Conservation (phyloP, 1,140 invertebrate genomes). For the Bombus turneri region DNA sequence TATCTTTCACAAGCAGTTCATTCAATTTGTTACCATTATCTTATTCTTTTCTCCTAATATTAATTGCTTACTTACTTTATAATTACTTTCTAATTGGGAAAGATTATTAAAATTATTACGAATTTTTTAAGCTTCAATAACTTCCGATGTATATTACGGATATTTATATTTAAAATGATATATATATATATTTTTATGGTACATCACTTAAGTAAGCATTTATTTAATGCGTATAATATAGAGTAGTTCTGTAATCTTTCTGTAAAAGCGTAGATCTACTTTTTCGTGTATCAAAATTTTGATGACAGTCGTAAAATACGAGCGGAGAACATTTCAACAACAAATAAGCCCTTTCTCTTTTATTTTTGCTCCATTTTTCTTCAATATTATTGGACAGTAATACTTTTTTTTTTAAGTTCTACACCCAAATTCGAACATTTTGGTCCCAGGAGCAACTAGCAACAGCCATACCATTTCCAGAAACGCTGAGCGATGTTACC, state of each 20-base stretch:
- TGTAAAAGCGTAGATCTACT: not conserved
- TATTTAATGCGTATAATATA: not conserved
- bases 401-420: slow-evolving; percentile 54
- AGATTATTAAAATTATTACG: not conserved
- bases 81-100: slow-evolving; percentile 19
- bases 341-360: not conserved
- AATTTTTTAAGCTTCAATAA: not conserved
- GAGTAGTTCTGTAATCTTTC: not conserved
- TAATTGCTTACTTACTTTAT: not conserved
- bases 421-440: slow-evolving; percentile 93
- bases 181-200: not conserved
- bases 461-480: slow-evolving; percentile 92
- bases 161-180: slow-evolving; percentile 18
- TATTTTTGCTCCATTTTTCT: not conserved
- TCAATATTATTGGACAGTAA: not conserved
- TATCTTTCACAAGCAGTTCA: slow-evolving; percentile 6
- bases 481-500: slow-evolving; percentile 91
- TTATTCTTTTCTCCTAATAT: slow-evolving; percentile 10
- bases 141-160: not conserved
- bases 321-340: not conserved
- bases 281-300: slow-evolving; percentile 20
- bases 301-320: not conserved
- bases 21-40: not conserved
- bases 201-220: not conserved
- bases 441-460: slow-evolving; percentile 95